Evolutionary conservation across 2,888 invertebrate genomes (phyloP), one percentile per base, ranked within the genome.

Genomic region (Neoitamus cyanurus): DNA sequence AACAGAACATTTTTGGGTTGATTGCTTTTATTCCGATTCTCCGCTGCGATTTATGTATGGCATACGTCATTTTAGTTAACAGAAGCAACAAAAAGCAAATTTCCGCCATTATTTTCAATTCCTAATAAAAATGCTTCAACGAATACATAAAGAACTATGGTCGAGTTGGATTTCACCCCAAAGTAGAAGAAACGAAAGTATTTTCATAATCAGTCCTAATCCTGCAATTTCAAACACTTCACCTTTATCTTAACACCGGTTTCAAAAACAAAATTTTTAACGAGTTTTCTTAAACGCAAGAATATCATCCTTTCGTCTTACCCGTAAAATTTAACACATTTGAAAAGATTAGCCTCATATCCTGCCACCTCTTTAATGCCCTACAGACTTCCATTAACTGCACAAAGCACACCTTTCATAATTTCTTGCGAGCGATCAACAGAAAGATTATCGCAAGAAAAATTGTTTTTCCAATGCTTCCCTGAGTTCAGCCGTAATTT

Each of bases 371-470:
- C 15, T 15, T n/a, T 34, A 20, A 13, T 15, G 2, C 7, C 20
- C 37, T 36, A 7, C 73, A 20, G 36, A 73, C 6, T 36, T 36
- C 15, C 31, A 73, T 73, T 73, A 20, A 15, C 20, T 25, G 25
- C 20, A 58, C 58, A 73, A 36, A 20, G 36, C 31, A n/a, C 34
- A 34, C n/a, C 15, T 34, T 73, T 73, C 20, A 9, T 36, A 37
- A 36, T 36, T 73, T 31, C 73, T 73, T 1, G 25, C 58, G 15
- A 15, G 36, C 20, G 73, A 73, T 73, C 37, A 73, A 73, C 31
- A 73, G 73, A 73, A 73, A 73, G 73, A 73, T 73, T 36, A 73
- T 73, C 36, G 4, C 20, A 72, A 31, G 73, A 73, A 73, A 37
- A 73, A 36, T 73, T 34, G 37, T 73, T 73, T 73, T 73, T 73